Evolutionary conservation across 2,797 vertebrate species (phyloP).

Genomic region (Columba guinea): DNA sequence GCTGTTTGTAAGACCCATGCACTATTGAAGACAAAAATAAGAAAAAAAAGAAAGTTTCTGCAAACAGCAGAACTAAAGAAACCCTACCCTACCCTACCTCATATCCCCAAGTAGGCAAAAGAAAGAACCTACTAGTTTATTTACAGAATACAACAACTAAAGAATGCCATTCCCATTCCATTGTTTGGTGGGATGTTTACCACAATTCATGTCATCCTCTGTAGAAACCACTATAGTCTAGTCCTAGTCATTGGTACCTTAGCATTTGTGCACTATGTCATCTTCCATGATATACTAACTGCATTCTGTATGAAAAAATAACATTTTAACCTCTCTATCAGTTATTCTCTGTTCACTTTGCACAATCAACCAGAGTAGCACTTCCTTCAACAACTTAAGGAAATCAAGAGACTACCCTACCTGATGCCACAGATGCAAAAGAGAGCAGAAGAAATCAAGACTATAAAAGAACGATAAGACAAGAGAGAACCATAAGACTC

Average conservation of each 20-base stretch:
- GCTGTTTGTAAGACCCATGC: constrained; percentile 87
- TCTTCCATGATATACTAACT: not conserved
- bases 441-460: not conserved
- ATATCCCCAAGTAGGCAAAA: not conserved
- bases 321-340: not conserved
- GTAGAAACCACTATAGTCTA: not conserved
- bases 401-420: not conserved
- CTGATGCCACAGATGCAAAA: not conserved
- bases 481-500: not conserved
- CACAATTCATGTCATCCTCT: not conserved
- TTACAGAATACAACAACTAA: not conserved
- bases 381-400: not conserved
- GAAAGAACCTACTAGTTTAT: not conserved
- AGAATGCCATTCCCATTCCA: not conserved
- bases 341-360: not conserved
- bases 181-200: not conserved
- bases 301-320: not conserved
- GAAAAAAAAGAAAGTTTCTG: not conserved
- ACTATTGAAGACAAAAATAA: constrained; percentile 73
- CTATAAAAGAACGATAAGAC: not conserved
- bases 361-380: not conserved
- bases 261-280: not conserved
- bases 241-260: not conserved
- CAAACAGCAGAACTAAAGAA: not conserved
- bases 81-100: not conserved